These are phyloP conservation scores for Shargacucullia verbasci DNA, from an alignment of 2,888 invertebrate genomes.

Conservation along the genomic window DNA sequence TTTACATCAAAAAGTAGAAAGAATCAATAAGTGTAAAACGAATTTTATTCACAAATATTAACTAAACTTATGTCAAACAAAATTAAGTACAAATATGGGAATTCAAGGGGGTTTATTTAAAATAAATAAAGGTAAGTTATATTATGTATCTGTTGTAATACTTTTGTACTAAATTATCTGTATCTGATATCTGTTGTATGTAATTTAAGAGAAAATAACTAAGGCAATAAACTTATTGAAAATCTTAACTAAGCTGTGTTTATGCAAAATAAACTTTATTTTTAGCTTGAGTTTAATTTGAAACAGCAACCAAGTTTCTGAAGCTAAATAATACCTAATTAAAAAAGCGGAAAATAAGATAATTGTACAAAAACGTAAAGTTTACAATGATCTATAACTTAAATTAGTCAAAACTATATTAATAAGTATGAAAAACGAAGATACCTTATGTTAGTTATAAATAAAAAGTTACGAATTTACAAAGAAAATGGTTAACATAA, in stretches of 20 bases:
- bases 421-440: constrained; percentile 32
- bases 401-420: constrained; percentile 51
- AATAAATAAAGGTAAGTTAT: no score
- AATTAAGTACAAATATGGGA: constrained; percentile 46
- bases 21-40: constrained; percentile 1
- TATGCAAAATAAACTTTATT: neutral
- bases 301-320: neutral
- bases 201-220: no score
- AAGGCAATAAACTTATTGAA: no score
- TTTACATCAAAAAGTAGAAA: constrained; percentile 21
- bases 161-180: no score
- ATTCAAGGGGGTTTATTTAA: neutral
- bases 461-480: constrained; percentile 49
- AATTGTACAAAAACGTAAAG: constrained; percentile 43
- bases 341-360: constrained; percentile 9
- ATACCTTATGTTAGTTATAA: constrained; percentile 36
- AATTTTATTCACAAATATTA: constrained; percentile 23
- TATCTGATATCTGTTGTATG: no score
- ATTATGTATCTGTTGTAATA: no score
- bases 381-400: constrained; percentile 43
- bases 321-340: constrained; percentile 1
- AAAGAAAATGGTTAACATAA: constrained; percentile 71
- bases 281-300: neutral
- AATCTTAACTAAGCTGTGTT: neutral
- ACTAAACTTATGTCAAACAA: constrained; percentile 25